These are phyloP conservation scores for Drosophila bifasciata DNA, from an alignment of 1,140 invertebrate genomes.

Conservation along the genomic window DNA sequence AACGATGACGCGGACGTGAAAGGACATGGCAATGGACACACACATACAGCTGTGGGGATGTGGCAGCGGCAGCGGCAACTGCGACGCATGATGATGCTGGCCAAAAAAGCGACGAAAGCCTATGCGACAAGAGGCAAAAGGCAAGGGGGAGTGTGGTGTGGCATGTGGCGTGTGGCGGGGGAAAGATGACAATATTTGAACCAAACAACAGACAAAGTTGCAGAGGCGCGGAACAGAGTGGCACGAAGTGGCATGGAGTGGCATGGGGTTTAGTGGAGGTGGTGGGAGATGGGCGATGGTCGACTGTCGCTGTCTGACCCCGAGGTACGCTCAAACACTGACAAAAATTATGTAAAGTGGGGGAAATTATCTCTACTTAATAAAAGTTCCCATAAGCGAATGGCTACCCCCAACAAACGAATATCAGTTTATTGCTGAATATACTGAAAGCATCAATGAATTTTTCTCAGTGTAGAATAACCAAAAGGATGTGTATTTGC, in stretches of 20 bases:
- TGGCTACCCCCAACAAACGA: neutral
- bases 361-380: too few species aligned
- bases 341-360: too few species aligned
- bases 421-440: neutral
- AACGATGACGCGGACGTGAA: constrained; percentile 71
- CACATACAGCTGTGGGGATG: neutral
- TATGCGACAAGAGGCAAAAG: constrained; percentile 55
- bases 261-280: neutral
- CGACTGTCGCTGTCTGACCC: too few species aligned
- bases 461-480: constrained; percentile 9
- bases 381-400: too few species aligned
- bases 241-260: neutral
- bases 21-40: constrained; percentile 28
- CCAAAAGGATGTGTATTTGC: neutral
- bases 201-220: constrained; percentile 74
- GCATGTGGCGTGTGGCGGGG: constrained; percentile 1
- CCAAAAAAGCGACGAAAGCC: constrained; percentile 75
- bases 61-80: neutral
- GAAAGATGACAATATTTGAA: constrained; percentile 73
- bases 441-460: neutral
- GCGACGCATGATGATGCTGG: constrained; percentile 46
- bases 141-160: neutral
- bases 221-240: constrained; percentile 19
- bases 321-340: too few species aligned
- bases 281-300: neutral